A percentile compares a stretch with the other conserved stretches of the same genome.
These are phyloP conservation scores for Calidris pugnax DNA, from an alignment of 2,113 vertebrate genomes.

Conservation along the genomic window DNA sequence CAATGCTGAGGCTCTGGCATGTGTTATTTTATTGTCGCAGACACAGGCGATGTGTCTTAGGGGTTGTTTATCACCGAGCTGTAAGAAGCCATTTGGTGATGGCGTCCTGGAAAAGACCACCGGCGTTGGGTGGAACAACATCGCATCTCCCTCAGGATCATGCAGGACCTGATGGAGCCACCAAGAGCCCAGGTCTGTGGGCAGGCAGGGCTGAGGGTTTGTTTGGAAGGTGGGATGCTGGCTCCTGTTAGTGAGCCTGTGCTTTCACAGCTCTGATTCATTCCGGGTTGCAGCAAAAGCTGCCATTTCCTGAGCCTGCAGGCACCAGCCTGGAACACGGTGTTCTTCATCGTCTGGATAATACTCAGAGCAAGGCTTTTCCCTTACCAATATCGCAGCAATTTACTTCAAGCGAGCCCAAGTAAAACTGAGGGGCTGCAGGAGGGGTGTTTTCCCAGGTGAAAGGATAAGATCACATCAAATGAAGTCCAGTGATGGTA, in stretches of 20 bases:
- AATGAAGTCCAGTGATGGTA: not conserved
- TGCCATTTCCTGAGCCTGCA: not conserved
- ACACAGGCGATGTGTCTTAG: accelerated
- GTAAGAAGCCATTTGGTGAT: not conserved
- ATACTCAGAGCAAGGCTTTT: not conserved
- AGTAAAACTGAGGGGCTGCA: not conserved
- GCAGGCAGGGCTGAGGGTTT: not conserved
- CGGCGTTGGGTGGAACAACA: not conserved
- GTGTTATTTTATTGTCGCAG: not conserved
- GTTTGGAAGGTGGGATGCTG: not conserved
- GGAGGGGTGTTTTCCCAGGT: not conserved
- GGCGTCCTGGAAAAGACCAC: not conserved
- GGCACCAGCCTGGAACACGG: not conserved
- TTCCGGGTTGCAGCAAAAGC: not conserved
- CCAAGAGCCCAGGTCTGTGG: not conserved
- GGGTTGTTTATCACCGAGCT: not conserved
- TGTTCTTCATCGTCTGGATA: not conserved
- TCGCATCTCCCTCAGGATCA: accelerated
- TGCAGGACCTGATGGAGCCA: not conserved
- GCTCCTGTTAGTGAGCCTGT: not conserved
- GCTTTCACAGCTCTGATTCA: constrained; percentile 55
- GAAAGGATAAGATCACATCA: not conserved
- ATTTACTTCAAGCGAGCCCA: not conserved
- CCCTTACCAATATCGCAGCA: accelerated
- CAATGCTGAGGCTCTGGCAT: not conserved